Base-by-base conservation (phyloP, 1,140 invertebrate species). In the Phthorimaea operculella region DNA sequence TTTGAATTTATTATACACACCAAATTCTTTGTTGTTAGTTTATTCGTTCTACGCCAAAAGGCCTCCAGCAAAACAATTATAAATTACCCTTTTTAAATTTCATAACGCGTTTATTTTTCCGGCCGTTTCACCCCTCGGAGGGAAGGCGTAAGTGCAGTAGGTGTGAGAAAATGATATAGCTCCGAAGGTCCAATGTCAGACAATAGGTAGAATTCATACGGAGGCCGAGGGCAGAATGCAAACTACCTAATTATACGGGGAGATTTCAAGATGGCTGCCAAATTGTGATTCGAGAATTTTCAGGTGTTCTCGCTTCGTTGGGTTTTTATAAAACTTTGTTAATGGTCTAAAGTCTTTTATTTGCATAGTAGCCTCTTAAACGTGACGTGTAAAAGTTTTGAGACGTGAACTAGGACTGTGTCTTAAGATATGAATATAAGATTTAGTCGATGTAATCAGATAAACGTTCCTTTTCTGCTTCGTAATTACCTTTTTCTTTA, bases 141-240 rank as follows among this genome's bases (percentile, higher is more conserved):
- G 14, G 53, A 56, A 56, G 53, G 56, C 52, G 59, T 58, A 59
- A 60, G 60, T 54, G 58, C 58, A 59, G 66, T 72, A 81, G 75
- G 78, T 83, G 79, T 72, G 69, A 81, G 57, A 39, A 58, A 83
- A 84, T 84, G 81, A 84, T 84, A 81, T 84, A 84, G 79, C 76
- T 77, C 58, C 75, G 57, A 66, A 81, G 79, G 81, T 83, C 81
- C 79, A 80, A 81, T 79, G 81, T 80, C 81, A 83, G 79, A 81
- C 76, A 74, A 76, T 84, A 84, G 81, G 78, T 83, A 79, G 68
- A 79, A 84, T 83, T 84, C 81, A 84, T 84, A 84, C 78, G 71
- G 62, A 34, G 63, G 59, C 57, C 71, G 74, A 68, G 64, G 52
- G 58, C 58, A 74, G 81, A 76, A 84, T 84, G 69, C 72, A 79